Conservation (phyloP, 2,113 vertebrate genomes). For the Aldabrachelys gigantea region DNA sequence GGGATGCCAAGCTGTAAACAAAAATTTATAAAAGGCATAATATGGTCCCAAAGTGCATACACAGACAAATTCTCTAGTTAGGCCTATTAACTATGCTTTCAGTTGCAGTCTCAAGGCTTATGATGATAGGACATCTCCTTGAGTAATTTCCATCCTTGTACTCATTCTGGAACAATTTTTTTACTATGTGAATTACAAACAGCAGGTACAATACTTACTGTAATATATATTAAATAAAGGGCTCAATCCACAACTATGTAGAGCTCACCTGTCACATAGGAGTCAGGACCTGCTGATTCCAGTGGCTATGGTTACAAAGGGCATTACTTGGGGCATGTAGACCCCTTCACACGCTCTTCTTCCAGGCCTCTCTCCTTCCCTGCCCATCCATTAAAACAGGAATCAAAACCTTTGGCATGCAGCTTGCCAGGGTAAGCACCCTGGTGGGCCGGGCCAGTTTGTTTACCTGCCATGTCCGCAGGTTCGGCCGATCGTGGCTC, state of each 20-base stretch:
- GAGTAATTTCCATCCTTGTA: conserved; percentile 21
- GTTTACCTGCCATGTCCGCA: too few species aligned
- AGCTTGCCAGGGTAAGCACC: too few species aligned
- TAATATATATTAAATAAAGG: not conserved
- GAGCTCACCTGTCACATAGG: not conserved
- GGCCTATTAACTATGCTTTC: conserved; percentile 3
- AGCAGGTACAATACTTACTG: not conserved
- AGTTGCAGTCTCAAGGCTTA: not conserved
- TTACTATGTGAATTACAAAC: not conserved
- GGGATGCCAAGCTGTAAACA: conserved; percentile 31
- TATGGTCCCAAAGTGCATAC: not conserved
- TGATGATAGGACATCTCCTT: conserved; percentile 2
- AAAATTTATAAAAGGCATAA: conserved; percentile 10
- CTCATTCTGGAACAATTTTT: conserved; percentile 8
- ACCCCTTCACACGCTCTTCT: not conserved
- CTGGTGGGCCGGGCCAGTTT: too few species aligned
- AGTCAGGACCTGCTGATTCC: not conserved
- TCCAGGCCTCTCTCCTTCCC: not conserved
- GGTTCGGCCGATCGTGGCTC: too few species aligned
- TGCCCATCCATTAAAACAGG: too few species aligned
- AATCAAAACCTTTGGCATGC: too few species aligned
- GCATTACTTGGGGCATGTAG: not conserved
- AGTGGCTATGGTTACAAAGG: not conserved
- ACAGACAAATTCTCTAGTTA: conserved; percentile 1
- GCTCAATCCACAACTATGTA: not conserved